Evolutionary conservation across 2,113 vertebrate genomes (phyloP).

Genomic region (Cephalopterus ornatus): DNA sequence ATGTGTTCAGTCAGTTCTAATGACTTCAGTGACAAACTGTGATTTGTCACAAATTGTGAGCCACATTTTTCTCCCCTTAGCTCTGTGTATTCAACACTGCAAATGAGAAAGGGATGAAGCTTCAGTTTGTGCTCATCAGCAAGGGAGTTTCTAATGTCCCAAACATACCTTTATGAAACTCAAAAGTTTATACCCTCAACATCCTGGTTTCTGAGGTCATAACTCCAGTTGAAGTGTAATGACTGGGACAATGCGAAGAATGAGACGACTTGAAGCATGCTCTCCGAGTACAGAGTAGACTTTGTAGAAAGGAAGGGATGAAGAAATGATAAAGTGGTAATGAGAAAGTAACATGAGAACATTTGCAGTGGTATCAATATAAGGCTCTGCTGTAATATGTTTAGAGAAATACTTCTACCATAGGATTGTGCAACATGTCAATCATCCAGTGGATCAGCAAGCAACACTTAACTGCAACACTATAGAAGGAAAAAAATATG

Average conservation of each 20-base stretch:
- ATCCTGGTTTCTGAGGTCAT: background rate
- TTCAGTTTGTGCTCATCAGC: background rate
- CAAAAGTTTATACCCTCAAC: background rate
- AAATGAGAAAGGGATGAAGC: background rate
- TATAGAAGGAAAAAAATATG: background rate
- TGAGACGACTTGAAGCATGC: background rate
- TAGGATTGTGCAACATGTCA: background rate
- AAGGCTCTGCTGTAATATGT: background rate
- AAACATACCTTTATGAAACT: background rate
- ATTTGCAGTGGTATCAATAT: background rate
- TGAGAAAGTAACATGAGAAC: background rate
- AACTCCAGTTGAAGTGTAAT: background rate
- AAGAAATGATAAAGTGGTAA: background rate
- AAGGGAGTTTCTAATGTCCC: background rate
- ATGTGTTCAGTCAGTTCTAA: background rate
- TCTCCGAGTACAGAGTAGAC: background rate
- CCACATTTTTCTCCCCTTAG: background rate
- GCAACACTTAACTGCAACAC: background rate
- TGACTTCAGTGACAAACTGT: background rate
- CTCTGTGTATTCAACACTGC: background rate
- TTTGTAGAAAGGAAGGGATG: background rate
- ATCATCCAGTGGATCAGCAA: background rate
- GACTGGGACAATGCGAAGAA: background rate
- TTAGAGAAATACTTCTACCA: background rate
- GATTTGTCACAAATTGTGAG: background rate